Evolutionary conservation across 2,113 vertebrate species (phyloP), one percentile per base, ranked within the genome.

Genomic region (Uria lomvia): DNA sequence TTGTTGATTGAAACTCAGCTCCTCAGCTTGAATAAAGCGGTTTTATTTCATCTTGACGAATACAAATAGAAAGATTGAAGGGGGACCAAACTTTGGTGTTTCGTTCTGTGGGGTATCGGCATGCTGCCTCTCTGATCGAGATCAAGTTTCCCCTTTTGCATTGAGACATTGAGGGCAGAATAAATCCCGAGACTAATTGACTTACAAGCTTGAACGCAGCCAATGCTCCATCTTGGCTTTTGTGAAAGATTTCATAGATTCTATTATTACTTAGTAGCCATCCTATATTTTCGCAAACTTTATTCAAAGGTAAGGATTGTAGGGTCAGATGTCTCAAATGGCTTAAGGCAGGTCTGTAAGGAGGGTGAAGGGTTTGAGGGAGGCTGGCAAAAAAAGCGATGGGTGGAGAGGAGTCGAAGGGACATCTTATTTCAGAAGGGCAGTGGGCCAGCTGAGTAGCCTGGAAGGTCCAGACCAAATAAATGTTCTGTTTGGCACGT

Each of bases 111-210:
- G 72, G 49, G 15, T 86, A 9, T 21, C 81, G 90, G 52, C 72
- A 18, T 19, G 14, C 53, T 80, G 86, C 67, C 53, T 80, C 60
- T 43, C 59, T 47, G 91, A 7, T 29, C 49, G 17, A 71, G 83
- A 70, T 90, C 88, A 72, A 62, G 21, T 91, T 96, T 88, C 62
- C 75, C 40, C 65, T 90, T 92, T 58, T 86, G n/a, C 71, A 26
- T 66, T 6, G 74, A 66, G 65, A 71, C 52, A 10, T 27, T 0
- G 4, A 83, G 79, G 79, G 58, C 89, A 92, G 63, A 68, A 66
- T 86, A 70, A 96, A 86, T 89, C 96, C 90, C 26, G 72, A 52
- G 36, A 88, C 70, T 79, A 66, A 86, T 45, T 75, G 67, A 82
- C 66, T 89, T 86, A 86, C 3, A 15, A 45, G 75, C 79, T 38